phyloP scores from a whole-genome alignment of 2,797 vertebrate genomes.

The Cirrhinus mrigala region DNA sequence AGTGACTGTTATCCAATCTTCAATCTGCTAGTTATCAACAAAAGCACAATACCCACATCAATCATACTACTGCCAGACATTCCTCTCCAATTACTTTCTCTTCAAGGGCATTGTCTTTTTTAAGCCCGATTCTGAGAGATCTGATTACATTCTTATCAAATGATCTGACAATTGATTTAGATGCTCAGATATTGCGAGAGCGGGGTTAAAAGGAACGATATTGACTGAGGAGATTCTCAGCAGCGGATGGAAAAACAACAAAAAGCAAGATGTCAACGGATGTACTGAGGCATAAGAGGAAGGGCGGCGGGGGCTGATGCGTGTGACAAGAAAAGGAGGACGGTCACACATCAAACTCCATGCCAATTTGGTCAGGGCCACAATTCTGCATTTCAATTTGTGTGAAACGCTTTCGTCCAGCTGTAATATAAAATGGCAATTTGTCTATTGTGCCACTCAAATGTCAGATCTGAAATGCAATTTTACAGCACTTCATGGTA shows the following conservation, averaged over 20 bases:
- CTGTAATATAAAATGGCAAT: slow-evolving; percentile 40
- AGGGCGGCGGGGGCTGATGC: slow-evolving; percentile 14
- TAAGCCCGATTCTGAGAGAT: slow-evolving; percentile 45
- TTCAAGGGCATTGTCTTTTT: slow-evolving; percentile 58
- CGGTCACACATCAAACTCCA: slow-evolving; percentile 47
- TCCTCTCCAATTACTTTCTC: slow-evolving; percentile 31
- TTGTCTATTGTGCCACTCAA: slow-evolving; percentile 43
- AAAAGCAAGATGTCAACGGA: slow-evolving; percentile 37
- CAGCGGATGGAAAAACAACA: slow-evolving; percentile 38
- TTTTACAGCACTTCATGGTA: slow-evolving; percentile 39
- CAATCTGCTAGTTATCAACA: slow-evolving; percentile 53
- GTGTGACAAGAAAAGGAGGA: slow-evolving; percentile 42
- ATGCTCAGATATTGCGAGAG: slow-evolving; percentile 51
- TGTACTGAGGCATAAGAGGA: slow-evolving; percentile 29
- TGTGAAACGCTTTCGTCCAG: slow-evolving; percentile 39
- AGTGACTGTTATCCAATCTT: slow-evolving; percentile 35
- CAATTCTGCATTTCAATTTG: slow-evolving; percentile 49
- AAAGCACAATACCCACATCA: slow-evolving; percentile 35
- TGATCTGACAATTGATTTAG: slow-evolving; percentile 57
- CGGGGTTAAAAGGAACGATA: slow-evolving; percentile 20
- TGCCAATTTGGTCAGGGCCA: slow-evolving; percentile 23
- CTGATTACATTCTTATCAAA: slow-evolving; percentile 61
- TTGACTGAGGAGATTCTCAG: slow-evolving; percentile 40
- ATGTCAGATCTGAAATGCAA: slow-evolving; percentile 45
- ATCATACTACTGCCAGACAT: slow-evolving; percentile 35